A percentile compares a stretch with the other conserved stretches of the same genome.
phyloP scores from a whole-genome alignment of 2,888 invertebrate species.

The Eilema depressum region DNA sequence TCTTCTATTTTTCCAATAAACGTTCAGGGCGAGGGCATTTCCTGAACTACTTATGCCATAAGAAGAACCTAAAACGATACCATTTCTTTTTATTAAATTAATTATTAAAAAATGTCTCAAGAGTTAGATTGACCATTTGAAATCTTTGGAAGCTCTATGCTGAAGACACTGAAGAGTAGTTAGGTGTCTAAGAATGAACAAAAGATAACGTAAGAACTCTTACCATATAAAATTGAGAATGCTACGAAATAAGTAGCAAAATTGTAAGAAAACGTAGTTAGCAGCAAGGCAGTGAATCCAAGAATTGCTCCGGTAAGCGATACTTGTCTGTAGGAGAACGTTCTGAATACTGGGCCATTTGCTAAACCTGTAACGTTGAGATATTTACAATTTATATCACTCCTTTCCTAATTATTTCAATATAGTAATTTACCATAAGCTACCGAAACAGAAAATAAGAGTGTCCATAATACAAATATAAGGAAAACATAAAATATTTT shows the following conservation, averaged over 20 bases:
- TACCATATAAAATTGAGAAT: slow-evolving; percentile 90
- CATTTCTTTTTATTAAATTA: neutral
- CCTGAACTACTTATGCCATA: slow-evolving; percentile 90
- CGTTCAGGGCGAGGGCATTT: slow-evolving; percentile 90
- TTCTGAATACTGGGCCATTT: slow-evolving; percentile 91
- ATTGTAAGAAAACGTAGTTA: slow-evolving; percentile 88
- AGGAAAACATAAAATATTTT: neutral
- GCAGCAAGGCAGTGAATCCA: slow-evolving; percentile 87
- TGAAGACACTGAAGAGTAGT: neutral
- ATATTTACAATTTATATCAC: neutral
- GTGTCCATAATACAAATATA: neutral
- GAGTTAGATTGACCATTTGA: neutral
- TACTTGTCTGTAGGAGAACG: slow-evolving; percentile 89
- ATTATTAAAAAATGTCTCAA: neutral
- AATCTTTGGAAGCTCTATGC: neutral
- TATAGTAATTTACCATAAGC: neutral
- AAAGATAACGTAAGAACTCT: slow-evolving; percentile 46
- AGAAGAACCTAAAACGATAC: slow-evolving; percentile 84
- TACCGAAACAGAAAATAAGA: neutral
- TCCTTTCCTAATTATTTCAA: neutral
- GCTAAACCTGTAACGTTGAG: slow-evolving; percentile 85
- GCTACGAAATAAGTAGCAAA: slow-evolving; percentile 89
- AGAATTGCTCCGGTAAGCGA: slow-evolving; percentile 88
- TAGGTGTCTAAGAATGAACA: neutral
- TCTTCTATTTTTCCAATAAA: slow-evolving; percentile 90